Percentiles rank a stretch among this genome's conserved stretches.
These are phyloP conservation scores for Trachelus stipa DNA, from an alignment of 2,888 invertebrate species.

Conservation along the genomic window DNA sequence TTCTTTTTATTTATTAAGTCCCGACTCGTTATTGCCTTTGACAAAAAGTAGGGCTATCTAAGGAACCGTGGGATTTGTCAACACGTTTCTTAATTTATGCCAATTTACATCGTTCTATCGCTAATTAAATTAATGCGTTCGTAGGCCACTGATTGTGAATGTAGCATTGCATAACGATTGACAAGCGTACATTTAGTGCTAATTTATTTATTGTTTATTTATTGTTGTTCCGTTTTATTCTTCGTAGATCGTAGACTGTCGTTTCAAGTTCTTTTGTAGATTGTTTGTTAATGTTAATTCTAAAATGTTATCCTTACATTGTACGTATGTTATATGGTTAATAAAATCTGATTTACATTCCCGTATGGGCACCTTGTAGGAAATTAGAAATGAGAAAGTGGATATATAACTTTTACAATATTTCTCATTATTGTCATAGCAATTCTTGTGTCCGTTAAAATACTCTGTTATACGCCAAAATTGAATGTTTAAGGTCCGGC, in stretches of 20 bases:
- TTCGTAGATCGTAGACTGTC: not conserved
- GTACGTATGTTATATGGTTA: slow-evolving; percentile 34
- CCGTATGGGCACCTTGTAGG: slow-evolving; percentile 13
- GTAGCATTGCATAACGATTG: not conserved
- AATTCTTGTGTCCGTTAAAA: not conserved
- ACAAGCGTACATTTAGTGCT: slow-evolving; percentile 2
- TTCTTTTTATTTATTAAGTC: too few species aligned
- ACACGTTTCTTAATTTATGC: not conserved
- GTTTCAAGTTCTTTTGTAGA: slow-evolving; percentile 4
- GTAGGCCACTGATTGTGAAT: not conserved
- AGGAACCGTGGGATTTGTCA: not conserved
- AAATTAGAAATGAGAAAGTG: slow-evolving; percentile 7
- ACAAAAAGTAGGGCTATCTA: not conserved
- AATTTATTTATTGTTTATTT: slow-evolving; percentile 10
- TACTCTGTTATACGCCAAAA: not conserved
- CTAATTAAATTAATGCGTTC: not conserved
- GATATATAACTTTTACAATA: not conserved
- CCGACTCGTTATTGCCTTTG: too few species aligned
- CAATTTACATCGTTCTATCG: not conserved
- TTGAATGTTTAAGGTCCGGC: not conserved
- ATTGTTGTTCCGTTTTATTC: not conserved
- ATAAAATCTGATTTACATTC: slow-evolving; percentile 41
- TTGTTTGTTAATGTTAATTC: slow-evolving; percentile 13
- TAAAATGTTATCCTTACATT: slow-evolving; percentile 26
- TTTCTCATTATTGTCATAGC: not conserved